Evolutionary conservation across 2,797 vertebrate species (phyloP).

Genomic region (Chromobotia macracanthus): DNA sequence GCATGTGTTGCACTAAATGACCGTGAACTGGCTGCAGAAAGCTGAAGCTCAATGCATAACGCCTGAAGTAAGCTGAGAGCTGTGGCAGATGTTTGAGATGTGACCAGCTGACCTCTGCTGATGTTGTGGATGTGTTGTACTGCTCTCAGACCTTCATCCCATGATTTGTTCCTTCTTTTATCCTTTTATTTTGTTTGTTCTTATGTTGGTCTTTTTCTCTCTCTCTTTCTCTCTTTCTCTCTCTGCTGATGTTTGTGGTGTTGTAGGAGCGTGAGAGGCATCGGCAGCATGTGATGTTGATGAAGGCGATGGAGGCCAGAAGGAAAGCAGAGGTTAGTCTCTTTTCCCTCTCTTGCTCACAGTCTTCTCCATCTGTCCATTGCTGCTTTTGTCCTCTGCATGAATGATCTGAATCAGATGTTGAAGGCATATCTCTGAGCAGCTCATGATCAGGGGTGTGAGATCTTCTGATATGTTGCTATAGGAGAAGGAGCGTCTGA

Average conservation of each 20-base stretch:
- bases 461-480: conserved; percentile 42
- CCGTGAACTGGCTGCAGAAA: conserved; percentile 24
- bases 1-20: conserved; percentile 43
- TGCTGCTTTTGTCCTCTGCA: neutral
- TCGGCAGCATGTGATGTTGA: conserved; percentile 92
- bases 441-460: neutral
- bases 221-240: neutral
- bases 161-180: no score
- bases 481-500: conserved; percentile 91
- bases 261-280: conserved; percentile 90
- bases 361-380: neutral
- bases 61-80: no score
- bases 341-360: neutral
- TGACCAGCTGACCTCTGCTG: no score
- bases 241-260: conserved; percentile 58
- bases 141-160: neutral
- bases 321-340: conserved; percentile 91
- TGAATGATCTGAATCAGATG: conserved; percentile 56
- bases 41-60: conserved; percentile 50
- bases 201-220: neutral
- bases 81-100: no score
- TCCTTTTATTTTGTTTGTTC: no score
- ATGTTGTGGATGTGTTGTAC: no score
- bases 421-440: no score
- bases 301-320: conserved; percentile 93